Evolutionary conservation across 2,113 vertebrate genomes (phyloP).

Genomic region (Entomyzon cyanotis): DNA sequence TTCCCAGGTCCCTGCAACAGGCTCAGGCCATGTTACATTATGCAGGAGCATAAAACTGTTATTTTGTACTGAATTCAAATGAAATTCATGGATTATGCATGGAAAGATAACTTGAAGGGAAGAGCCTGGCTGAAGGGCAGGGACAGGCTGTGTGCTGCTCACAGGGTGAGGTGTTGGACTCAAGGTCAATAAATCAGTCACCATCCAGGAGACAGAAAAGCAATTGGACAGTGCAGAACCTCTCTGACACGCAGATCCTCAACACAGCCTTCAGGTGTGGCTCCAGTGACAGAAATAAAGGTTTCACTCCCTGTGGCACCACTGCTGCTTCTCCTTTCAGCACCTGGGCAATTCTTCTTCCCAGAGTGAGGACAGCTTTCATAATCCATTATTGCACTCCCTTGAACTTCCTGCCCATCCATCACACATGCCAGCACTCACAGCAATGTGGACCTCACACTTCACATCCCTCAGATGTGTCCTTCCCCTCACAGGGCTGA

Average conservation of each 20-base stretch:
- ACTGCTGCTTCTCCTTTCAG: neutral
- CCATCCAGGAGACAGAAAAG: neutral
- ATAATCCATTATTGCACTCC: neutral
- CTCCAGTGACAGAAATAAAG: neutral
- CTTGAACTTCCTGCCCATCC: constrained; percentile 2
- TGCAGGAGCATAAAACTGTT: neutral
- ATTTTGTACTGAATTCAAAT: neutral
- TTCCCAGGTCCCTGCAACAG: neutral
- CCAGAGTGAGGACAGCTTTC: neutral
- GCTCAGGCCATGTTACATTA: neutral
- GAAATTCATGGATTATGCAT: neutral
- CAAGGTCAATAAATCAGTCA: constrained; percentile 30
- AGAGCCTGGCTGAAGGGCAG: accelerated
- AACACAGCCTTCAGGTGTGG: neutral
- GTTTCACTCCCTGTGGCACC: neutral
- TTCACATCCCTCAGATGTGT: neutral
- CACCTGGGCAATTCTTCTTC: constrained; percentile 6
- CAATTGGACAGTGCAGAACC: neutral
- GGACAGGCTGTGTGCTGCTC: accelerated
- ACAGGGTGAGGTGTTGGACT: neutral
- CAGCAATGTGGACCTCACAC: neutral
- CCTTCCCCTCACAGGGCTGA: neutral
- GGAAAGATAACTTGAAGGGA: neutral
- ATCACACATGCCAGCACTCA: neutral
- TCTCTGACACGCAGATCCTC: neutral